Evolutionary conservation across 2,888 invertebrate species (phyloP).

Genomic region (Hypselothyrea guttata): DNA sequence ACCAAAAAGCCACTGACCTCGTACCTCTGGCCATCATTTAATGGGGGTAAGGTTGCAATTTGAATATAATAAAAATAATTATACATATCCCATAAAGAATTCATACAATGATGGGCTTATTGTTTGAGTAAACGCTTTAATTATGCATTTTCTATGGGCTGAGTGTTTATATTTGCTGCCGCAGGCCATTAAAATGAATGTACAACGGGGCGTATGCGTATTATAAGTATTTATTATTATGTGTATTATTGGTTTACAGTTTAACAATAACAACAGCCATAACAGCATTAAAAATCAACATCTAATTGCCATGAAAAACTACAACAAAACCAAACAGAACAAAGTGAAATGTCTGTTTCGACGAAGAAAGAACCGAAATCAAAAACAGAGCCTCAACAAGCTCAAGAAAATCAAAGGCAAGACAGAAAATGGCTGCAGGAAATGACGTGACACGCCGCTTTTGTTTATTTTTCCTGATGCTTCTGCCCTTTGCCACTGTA

Average conservation of each 20-base stretch:
- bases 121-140: neutral
- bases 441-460: conserved; percentile 63
- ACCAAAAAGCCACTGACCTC: too few relatives aligned
- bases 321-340: conserved; percentile 18
- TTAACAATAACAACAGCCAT: conserved; percentile 14
- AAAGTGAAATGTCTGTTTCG: conserved; percentile 13
- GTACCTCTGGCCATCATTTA: too few relatives aligned
- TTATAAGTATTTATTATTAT: conserved; percentile 28
- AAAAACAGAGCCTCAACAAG: conserved; percentile 1
- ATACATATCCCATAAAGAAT: neutral
- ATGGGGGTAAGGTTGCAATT: too few relatives aligned
- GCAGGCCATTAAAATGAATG: conserved; percentile 36
- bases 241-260: conserved; percentile 29
- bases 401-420: conserved; percentile 54
- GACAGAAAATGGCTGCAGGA: conserved; percentile 69
- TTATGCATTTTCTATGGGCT: conserved; percentile 27
- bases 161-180: conserved; percentile 43
- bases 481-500: conserved; percentile 39
- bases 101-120: neutral
- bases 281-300: conserved; percentile 36
- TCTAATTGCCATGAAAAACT: conserved; percentile 60
- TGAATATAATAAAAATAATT: neutral
- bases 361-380: neutral
- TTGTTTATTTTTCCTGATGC: conserved; percentile 50
- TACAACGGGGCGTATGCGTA: conserved; percentile 46